A percentile compares a stretch with the other conserved stretches of the same genome.
Evolutionary conservation across 2,888 invertebrate species (phyloP).

Genomic region (Epirrita christyi): DNA sequence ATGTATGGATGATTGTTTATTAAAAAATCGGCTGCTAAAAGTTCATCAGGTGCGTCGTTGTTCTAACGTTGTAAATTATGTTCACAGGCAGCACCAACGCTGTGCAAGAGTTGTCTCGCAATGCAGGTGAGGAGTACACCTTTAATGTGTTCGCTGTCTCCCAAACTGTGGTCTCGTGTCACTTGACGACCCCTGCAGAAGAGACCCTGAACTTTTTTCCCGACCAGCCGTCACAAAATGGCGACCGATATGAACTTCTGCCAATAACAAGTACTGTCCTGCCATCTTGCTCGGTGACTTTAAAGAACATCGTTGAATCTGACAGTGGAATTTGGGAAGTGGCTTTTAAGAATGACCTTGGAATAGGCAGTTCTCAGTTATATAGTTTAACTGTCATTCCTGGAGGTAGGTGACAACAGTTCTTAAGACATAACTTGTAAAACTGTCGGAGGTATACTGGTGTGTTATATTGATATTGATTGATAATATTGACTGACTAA

Average conservation of each 20-base stretch:
- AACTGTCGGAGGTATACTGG: too few species aligned
- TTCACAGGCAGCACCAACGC: constrained; percentile 25
- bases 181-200: constrained; percentile 22
- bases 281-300: constrained; percentile 20
- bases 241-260: constrained; percentile 21
- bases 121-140: constrained; percentile 17
- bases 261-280: background rate
- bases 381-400: constrained; percentile 18
- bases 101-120: background rate
- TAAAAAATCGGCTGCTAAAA: too few species aligned
- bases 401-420: constrained; percentile 10
- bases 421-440: too few species aligned
- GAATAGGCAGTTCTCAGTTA: background rate
- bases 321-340: constrained; percentile 33
- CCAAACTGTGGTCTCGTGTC: constrained; percentile 17
- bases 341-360: background rate
- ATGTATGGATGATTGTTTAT: too few species aligned
- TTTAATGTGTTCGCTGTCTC: constrained; percentile 13
- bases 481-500: too few species aligned
- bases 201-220: constrained; percentile 18
- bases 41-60: background rate
- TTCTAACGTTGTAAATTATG: background rate
- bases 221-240: constrained; percentile 5
- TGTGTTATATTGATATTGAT: too few species aligned
- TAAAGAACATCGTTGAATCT: constrained; percentile 15